These are phyloP conservation scores for Myxocyprinus asiaticus DNA, from an alignment of 2,113 vertebrate genomes.

Conservation along the genomic window DNA sequence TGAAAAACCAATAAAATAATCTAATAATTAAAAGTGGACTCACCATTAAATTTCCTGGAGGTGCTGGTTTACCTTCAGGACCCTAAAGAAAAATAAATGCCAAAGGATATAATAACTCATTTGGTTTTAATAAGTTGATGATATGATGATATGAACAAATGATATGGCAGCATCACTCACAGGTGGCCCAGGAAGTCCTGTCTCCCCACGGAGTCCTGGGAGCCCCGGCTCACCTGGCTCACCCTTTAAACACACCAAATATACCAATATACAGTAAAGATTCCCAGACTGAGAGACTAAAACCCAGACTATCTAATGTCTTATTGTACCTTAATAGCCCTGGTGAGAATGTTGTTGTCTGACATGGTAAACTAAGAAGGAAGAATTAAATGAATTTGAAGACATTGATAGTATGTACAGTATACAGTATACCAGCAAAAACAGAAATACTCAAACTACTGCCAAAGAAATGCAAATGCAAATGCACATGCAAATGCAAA, in stretches of 20 bases:
- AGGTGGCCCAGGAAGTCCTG: slow-evolving; percentile 74
- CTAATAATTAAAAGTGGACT: not conserved
- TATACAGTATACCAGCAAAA: no score
- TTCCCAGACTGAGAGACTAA: no score
- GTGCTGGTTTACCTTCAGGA: slow-evolving; percentile 75
- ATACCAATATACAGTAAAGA: no score
- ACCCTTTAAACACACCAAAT: slow-evolving; percentile 58
- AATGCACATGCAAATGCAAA: no score
- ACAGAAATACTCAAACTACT: no score
- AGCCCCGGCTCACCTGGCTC: slow-evolving; percentile 68
- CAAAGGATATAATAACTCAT: not conserved
- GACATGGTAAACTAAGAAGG: slow-evolving; percentile 54
- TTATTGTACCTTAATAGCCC: slow-evolving; percentile 77
- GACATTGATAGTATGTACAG: not conserved
- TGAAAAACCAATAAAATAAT: not conserved
- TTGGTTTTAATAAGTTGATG: not conserved
- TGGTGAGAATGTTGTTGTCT: slow-evolving; percentile 70
- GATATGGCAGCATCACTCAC: slow-evolving; percentile 64
- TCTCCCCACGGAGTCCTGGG: slow-evolving; percentile 66
- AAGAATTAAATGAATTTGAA: not conserved
- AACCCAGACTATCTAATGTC: not conserved
- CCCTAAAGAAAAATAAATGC: slow-evolving; percentile 64
- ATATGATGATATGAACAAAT: not conserved
- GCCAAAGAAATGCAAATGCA: no score
- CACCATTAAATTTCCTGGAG: slow-evolving; percentile 69